These are phyloP conservation scores for Loriculus beryllinus DNA, from an alignment of 2,797 vertebrate species.

Conservation along the genomic window DNA sequence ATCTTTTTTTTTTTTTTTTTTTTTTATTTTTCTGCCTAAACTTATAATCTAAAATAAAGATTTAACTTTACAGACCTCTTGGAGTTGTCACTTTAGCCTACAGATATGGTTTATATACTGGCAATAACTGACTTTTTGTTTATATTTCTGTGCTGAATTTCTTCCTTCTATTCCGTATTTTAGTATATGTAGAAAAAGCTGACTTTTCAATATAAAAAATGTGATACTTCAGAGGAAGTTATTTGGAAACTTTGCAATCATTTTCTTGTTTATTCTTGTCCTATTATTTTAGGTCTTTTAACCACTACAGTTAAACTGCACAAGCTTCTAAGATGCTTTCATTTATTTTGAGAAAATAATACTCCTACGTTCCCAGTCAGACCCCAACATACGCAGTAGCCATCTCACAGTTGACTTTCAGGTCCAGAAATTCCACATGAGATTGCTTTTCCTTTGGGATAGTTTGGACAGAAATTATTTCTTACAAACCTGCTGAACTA, in stretches of 20 bases:
- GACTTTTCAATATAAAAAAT: neutral
- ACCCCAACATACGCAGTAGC: neutral
- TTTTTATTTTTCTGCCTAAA: neutral
- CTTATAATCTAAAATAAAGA: neutral
- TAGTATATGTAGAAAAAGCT: neutral
- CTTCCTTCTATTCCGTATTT: neutral
- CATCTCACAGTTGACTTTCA: neutral
- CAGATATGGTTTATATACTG: neutral
- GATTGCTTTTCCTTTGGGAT: neutral
- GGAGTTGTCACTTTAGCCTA: neutral
- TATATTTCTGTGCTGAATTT: neutral
- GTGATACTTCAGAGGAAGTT: neutral
- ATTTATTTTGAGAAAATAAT: neutral
- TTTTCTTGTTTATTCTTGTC: neutral
- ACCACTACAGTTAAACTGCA: rapidly evolving
- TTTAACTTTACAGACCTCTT: neutral
- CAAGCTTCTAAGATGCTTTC: neutral
- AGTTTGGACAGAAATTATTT: neutral
- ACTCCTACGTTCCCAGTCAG: neutral
- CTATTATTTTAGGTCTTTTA: neutral
- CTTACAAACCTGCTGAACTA: neutral
- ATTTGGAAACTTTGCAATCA: neutral
- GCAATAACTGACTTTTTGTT: neutral
- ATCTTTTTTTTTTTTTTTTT: neutral
- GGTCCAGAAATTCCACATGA: neutral